Base-by-base conservation (phyloP, 2,888 invertebrate genomes). In the Drosophila putrida region DNA sequence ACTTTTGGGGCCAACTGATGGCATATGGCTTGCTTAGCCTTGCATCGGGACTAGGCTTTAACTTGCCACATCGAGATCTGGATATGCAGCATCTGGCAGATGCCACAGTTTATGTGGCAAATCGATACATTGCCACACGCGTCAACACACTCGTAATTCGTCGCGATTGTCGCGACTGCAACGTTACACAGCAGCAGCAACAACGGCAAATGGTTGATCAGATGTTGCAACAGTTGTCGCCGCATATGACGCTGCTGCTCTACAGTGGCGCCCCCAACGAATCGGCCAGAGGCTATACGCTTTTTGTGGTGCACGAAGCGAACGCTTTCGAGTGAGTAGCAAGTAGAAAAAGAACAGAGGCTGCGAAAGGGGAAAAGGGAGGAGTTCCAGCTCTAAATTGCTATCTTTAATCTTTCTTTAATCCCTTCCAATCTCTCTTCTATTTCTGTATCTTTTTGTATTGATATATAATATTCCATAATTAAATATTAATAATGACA, bases 121-220 rank as follows among this genome's bases (percentile, higher is more conserved):
- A 49, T 4, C 74, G 61, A 0, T 85, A 75, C 50, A 89, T 90
- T 11, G 87, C 78, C 47, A 62, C 53, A 10, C 71, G 69, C 54
- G 89, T 88, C n/a, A 90, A 78, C 36, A 89, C 89, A 0, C 55
- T 90, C 43, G 71, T 85, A 6, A 73, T 90, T 2, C 76, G 79
- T 11, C 72, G 78, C 51, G 60, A 75, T 11, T 90, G 89, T 51
- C 33, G 57, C 4, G 28, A 13, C 2, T 66, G 71, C 44, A 9
- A 33, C 2, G 4, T 38, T 0, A 27, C 39, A 4, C 5, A 59
- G 28, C 35, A 33, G 4, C 58, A 54, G 4, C 82, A 81, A 35
- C 87, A 90, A 27, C 47, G 33, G 0, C 65, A 63, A 5, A 13
- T 91, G 0, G 31, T 90, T 43, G 75, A 85, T 10, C 65, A 79